Percentiles rank a stretch among this genome's conserved stretches.
phyloP scores from a whole-genome alignment of 2,113 vertebrate genomes.

The Okapia johnstoni region DNA sequence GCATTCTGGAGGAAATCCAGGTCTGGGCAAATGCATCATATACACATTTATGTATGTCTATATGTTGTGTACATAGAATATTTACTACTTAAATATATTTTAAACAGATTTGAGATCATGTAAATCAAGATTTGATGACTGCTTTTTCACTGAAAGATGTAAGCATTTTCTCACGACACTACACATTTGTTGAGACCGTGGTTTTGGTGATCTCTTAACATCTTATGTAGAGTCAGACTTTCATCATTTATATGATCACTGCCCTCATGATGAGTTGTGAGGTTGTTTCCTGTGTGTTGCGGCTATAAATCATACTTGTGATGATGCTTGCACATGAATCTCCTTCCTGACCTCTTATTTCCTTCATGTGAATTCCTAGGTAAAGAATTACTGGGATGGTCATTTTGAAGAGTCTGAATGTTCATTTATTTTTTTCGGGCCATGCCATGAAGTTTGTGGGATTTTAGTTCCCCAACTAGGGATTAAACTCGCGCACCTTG shows the following conservation, averaged over 20 bases:
- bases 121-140: neutral
- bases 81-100: neutral
- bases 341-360: neutral
- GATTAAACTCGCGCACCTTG: neutral
- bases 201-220: neutral
- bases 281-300: too few species aligned
- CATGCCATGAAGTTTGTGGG: neutral
- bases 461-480: neutral
- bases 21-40: neutral
- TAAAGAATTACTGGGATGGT: neutral
- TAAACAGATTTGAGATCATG: neutral
- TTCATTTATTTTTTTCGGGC: neutral
- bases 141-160: neutral
- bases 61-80: neutral
- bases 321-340: fast-evolving
- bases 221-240: neutral
- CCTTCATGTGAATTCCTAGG: neutral
- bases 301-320: neutral
- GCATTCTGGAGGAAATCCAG: neutral
- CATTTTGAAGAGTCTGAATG: neutral
- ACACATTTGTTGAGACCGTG: neutral
- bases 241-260: neutral
- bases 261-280: neutral
- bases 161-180: neutral
- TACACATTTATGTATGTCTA: neutral